Percentiles rank a stretch among this genome's conserved stretches.
phyloP scores from a whole-genome alignment of 1,140 invertebrate genomes.

The Diprion similis region DNA sequence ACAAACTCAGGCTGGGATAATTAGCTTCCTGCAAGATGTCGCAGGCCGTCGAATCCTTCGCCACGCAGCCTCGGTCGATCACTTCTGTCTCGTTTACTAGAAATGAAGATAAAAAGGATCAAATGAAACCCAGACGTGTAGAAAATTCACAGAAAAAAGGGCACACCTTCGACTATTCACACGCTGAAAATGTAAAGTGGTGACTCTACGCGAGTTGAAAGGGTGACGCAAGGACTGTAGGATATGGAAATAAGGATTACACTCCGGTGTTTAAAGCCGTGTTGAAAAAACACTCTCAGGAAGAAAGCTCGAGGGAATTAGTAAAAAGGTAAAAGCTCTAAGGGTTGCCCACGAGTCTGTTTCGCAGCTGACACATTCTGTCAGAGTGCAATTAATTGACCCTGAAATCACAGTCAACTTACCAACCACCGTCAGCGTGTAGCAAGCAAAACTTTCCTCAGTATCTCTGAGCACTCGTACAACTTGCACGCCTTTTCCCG shows the following conservation, averaged over 20 bases:
- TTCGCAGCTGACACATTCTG: too few species aligned
- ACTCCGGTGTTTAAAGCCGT: too few species aligned
- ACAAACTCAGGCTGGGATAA: background rate
- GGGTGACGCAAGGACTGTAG: too few species aligned
- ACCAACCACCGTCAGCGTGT: background rate
- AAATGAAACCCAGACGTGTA: background rate
- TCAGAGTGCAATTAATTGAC: too few species aligned
- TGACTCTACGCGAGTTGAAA: background rate
- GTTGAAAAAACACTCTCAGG: too few species aligned
- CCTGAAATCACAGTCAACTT: background rate
- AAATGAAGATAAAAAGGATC: constrained; percentile 9
- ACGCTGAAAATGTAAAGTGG: background rate
- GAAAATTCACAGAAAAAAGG: background rate
- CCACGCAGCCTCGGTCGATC: constrained; percentile 21
- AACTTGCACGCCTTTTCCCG: background rate
- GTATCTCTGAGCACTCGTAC: background rate
- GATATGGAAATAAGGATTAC: constrained; percentile 7
- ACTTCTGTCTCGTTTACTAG: constrained; percentile 15
- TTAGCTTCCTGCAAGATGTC: constrained; percentile 4
- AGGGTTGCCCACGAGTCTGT: too few species aligned
- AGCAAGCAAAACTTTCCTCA: background rate
- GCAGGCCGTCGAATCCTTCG: background rate
- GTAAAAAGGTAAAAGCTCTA: too few species aligned
- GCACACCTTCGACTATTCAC: too few species aligned
- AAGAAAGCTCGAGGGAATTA: too few species aligned